phyloP scores from a whole-genome alignment of 2,888 invertebrate genomes.

The Leptopilina syphax region DNA sequence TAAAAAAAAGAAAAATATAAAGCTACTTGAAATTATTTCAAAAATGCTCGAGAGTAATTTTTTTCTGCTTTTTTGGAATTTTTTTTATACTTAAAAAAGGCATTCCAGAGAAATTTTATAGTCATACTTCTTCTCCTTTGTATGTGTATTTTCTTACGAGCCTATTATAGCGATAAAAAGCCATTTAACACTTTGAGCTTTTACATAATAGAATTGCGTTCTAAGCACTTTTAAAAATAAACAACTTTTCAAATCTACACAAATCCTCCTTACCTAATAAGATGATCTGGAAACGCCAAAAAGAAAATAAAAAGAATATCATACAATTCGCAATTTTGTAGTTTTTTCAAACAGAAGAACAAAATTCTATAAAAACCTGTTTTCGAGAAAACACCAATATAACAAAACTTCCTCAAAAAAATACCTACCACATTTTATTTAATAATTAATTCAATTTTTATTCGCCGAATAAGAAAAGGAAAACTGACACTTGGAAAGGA shows the following conservation, averaged over 20 bases:
- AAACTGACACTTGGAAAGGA: not conserved
- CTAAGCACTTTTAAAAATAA: not conserved
- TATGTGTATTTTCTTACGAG: not conserved
- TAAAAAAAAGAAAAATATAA: too few species aligned
- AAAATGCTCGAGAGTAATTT: too few species aligned
- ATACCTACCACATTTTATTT: too few species aligned
- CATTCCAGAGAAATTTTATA: not conserved
- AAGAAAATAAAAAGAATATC: slow-evolving; percentile 5
- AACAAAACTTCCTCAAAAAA: too few species aligned
- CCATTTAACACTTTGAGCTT: slow-evolving; percentile 9
- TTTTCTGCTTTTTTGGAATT: not conserved
- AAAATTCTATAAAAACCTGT: too few species aligned
- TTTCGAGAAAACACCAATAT: too few species aligned
- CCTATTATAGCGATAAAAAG: not conserved
- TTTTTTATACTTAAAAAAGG: not conserved
- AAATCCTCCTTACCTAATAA: slow-evolving; percentile 2
- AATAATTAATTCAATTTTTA: too few species aligned
- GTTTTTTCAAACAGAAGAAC: not conserved
- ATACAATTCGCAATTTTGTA: not conserved
- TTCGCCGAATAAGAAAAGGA: not conserved
- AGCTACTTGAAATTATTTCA: too few species aligned
- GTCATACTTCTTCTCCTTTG: not conserved
- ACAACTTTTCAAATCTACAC: not conserved
- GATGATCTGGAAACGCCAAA: slow-evolving; percentile 5
- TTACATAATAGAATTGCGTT: not conserved